These are phyloP conservation scores for Bimastos eiseni DNA, from an alignment of 2,888 invertebrate genomes.

Conservation along the genomic window DNA sequence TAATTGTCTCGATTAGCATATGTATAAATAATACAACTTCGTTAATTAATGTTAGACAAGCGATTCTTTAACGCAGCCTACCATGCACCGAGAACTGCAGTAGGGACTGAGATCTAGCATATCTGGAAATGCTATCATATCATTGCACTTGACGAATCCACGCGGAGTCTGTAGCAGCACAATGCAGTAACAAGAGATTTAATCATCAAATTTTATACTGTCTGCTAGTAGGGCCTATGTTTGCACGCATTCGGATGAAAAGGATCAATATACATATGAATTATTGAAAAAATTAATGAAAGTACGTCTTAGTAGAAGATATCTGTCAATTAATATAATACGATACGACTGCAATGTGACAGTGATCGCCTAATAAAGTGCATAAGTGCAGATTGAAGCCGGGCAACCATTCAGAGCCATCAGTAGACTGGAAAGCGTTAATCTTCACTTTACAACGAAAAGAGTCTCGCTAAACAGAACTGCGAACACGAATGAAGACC, in stretches of 20 bases:
- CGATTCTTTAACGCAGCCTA: constrained; percentile 48
- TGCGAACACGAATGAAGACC: too few relatives aligned
- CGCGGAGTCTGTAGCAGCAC: neutral
- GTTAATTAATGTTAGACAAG: neutral
- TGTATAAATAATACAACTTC: neutral
- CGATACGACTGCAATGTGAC: too few relatives aligned
- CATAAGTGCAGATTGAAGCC: too few relatives aligned
- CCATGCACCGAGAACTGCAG: constrained; percentile 72
- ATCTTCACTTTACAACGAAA: too few relatives aligned
- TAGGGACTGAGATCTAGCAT: constrained; percentile 86
- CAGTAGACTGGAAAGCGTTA: too few relatives aligned
- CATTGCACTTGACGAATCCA: constrained; percentile 72
- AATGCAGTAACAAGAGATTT: neutral
- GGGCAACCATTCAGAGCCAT: too few relatives aligned
- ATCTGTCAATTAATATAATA: too few relatives aligned
- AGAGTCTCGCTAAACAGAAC: too few relatives aligned
- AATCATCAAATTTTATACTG: neutral
- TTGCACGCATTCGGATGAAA: neutral
- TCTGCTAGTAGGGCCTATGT: neutral
- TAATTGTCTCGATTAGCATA: too few relatives aligned
- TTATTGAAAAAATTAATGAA: neutral
- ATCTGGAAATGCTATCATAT: constrained; percentile 83
- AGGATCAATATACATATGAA: neutral
- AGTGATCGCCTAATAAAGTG: too few relatives aligned
- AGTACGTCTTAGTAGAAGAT: neutral